Conservation (phyloP, 2,113 vertebrate species). For the Xyrauchen texanus region DNA sequence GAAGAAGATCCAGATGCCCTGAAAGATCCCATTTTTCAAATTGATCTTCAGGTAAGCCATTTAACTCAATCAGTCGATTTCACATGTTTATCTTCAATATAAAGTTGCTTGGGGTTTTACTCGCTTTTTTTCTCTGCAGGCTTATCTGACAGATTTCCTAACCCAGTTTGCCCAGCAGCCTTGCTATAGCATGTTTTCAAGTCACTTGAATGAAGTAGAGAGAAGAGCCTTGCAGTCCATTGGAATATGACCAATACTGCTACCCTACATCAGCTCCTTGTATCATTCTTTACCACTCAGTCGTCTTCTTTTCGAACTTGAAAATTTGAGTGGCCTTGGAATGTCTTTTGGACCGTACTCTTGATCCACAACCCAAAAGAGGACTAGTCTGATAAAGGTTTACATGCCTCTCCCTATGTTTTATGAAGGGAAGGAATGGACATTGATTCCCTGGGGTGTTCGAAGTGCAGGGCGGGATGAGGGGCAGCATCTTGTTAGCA, state of each 20-base stretch:
- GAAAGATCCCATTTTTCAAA: slow-evolving; percentile 95
- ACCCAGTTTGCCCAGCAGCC: slow-evolving; percentile 97
- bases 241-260: slow-evolving; percentile 78
- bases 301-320: slow-evolving; percentile 19
- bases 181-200: slow-evolving; percentile 93
- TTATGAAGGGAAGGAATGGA: not conserved
- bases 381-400: slow-evolving; percentile 15
- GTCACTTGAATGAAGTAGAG: slow-evolving; percentile 91
- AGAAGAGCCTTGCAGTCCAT: slow-evolving; percentile 90
- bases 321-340: slow-evolving; percentile 30
- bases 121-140: slow-evolving; percentile 70
- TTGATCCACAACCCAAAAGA: slow-evolving; percentile 11
- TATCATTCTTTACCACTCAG: slow-evolving; percentile 45
- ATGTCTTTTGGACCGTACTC: slow-evolving; percentile 8
- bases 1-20: slow-evolving; percentile 96
- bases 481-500: not conserved
- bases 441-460: not conserved
- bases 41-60: slow-evolving; percentile 86
- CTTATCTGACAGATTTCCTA: slow-evolving; percentile 95
- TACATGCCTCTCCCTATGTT: slow-evolving; percentile 14
- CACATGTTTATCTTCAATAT: too few species aligned
- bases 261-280: slow-evolving; percentile 45
- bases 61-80: not conserved
- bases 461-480: slow-evolving; percentile 17
- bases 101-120: too few species aligned